Percentiles rank a stretch among this genome's conserved stretches.
These are phyloP conservation scores for Lasioglossum vierecki DNA, from an alignment of 2,888 invertebrate species.

Conservation along the genomic window DNA sequence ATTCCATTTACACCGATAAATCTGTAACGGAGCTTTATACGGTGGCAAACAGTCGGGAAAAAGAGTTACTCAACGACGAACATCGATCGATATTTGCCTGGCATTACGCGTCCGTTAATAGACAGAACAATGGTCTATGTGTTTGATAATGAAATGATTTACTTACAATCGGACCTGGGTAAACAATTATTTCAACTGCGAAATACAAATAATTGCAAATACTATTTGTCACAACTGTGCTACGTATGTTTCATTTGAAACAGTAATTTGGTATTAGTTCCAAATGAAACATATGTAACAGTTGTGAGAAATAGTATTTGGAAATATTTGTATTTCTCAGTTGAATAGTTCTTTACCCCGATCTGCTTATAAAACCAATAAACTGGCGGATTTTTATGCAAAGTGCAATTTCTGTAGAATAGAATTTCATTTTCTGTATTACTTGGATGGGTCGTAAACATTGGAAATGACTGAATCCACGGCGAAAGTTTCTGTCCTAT, in stretches of 20 bases:
- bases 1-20: conserved; percentile 50
- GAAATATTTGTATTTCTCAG: no score
- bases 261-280: no score
- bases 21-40: conserved; percentile 34
- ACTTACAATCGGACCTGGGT: background rate
- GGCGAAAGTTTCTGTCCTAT: background rate
- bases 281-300: no score
- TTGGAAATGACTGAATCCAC: background rate
- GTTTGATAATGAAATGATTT: conserved; percentile 24
- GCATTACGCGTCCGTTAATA: conserved; percentile 12
- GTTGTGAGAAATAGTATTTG: no score
- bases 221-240: no score
- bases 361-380: background rate
- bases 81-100: conserved; percentile 19
- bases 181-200: no score
- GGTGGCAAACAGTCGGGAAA: conserved; percentile 30
- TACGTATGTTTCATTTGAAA: no score
- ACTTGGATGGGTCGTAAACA: background rate
- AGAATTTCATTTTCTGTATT: background rate
- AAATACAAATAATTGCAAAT: no score
- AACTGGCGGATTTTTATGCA: conserved; percentile 21
- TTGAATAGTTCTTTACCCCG: no score
- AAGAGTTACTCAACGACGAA: conserved; percentile 32
- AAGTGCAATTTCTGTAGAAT: background rate
- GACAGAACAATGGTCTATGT: background rate